phyloP scores from a whole-genome alignment of 2,888 invertebrate species.

The Nomada goodeniana region DNA sequence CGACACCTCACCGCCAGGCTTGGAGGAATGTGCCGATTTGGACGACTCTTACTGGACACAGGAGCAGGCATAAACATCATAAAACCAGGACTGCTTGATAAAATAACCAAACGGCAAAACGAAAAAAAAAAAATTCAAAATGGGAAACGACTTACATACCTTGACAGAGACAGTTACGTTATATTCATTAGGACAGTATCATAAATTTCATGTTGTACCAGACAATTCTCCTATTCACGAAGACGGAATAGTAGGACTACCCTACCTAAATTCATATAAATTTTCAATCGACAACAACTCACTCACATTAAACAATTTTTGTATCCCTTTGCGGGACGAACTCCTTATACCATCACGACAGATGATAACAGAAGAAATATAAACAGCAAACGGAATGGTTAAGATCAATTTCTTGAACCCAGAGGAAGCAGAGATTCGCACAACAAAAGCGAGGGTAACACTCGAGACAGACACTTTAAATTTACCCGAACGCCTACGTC shows the following conservation, averaged over 20 bases:
- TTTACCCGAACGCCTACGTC: not conserved
- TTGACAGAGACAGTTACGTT: too few relatives aligned
- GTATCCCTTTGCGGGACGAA: too few relatives aligned
- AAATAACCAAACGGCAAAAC: not conserved
- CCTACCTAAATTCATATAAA: not conserved
- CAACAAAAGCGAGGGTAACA: not conserved
- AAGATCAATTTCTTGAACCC: too few relatives aligned
- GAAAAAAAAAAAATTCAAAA: too few relatives aligned
- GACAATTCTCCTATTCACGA: slow-evolving; percentile 17
- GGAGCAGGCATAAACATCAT: not conserved
- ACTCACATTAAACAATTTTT: too few relatives aligned
- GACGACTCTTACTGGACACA: not conserved
- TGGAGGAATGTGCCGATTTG: too few relatives aligned
- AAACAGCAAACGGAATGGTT: too few relatives aligned
- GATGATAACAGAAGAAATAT: too few relatives aligned
- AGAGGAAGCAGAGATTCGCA: too few relatives aligned
- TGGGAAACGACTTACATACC: too few relatives aligned
- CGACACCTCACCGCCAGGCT: not conserved
- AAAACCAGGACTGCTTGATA: not conserved
- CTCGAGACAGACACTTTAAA: not conserved
- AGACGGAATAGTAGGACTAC: slow-evolving; percentile 24
- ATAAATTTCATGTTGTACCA: slow-evolving; percentile 1
- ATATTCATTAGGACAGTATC: not conserved
- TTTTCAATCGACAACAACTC: not conserved
- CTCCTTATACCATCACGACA: too few relatives aligned